Conservation (phyloP, 2,113 vertebrate genomes). For the Lycaon pictus region DNA sequence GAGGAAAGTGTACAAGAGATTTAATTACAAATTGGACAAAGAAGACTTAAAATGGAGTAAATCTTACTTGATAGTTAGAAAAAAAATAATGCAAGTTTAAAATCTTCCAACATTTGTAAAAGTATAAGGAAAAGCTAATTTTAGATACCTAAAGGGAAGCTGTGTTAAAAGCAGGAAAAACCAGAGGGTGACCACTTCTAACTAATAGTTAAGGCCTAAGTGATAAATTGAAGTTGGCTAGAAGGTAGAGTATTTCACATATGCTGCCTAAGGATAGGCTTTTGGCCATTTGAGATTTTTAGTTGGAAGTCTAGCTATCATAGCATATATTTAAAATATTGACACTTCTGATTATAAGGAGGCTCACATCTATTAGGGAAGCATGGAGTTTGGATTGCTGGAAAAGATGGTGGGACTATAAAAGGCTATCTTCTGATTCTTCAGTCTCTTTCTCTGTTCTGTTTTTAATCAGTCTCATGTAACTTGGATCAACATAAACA, state of each 20-base stretch:
- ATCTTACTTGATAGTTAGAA: slow-evolving; percentile 2
- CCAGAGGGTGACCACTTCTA: neutral
- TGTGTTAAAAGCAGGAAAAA: neutral
- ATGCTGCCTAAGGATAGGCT: neutral
- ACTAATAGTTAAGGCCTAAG: neutral
- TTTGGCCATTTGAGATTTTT: neutral
- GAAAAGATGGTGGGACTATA: neutral
- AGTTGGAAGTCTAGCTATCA: neutral
- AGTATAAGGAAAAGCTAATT: neutral
- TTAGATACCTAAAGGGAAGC: neutral
- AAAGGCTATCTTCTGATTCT: neutral
- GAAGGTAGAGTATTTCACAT: slow-evolving; percentile 12
- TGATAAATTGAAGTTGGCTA: neutral
- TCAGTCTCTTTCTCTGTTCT: neutral
- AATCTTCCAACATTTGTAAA: neutral
- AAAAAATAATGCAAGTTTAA: neutral
- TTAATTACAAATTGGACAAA: neutral
- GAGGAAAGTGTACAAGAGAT: neutral
- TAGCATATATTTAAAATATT: neutral
- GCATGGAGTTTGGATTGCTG: neutral
- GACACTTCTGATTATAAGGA: neutral
- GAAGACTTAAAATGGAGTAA: neutral
- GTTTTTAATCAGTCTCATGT: neutral
- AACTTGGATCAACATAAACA: neutral
- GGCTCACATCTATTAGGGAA: neutral